Percentiles rank a stretch among this genome's conserved stretches.
phyloP scores from a whole-genome alignment of 2,113 vertebrate species.

The Myrmecophaga tridactyla region DNA sequence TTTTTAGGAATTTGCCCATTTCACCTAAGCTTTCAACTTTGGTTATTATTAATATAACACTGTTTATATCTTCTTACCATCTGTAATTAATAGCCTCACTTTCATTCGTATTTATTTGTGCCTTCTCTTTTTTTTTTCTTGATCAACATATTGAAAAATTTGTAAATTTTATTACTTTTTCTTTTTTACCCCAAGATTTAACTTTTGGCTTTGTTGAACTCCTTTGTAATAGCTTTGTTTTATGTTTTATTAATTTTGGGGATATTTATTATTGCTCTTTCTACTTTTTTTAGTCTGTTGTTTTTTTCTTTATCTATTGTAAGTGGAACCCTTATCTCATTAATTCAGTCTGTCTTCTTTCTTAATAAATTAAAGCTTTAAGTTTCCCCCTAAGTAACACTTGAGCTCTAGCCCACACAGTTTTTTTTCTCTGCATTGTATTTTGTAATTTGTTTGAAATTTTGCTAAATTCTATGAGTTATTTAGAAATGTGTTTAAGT shows the following conservation, averaged over 20 bases:
- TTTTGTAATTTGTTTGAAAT: background rate
- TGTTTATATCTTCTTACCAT: background rate
- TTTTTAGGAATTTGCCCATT: background rate
- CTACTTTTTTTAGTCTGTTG: background rate
- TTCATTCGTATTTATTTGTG: background rate
- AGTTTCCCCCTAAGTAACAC: background rate
- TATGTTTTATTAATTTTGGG: background rate
- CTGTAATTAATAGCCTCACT: background rate
- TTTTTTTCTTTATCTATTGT: background rate
- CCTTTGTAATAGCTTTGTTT: background rate
- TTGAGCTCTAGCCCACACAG: background rate
- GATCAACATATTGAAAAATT: background rate
- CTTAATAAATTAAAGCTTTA: background rate
- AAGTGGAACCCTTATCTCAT: background rate
- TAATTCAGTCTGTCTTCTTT: background rate
- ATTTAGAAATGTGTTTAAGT: background rate
- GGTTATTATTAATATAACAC: background rate
- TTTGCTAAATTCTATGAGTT: background rate
- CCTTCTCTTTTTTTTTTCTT: background rate
- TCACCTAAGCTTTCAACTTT: background rate
- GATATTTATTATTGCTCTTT: background rate
- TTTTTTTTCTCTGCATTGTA: background rate
- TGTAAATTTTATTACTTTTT: background rate
- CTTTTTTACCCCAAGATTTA: background rate
- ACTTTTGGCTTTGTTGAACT: background rate